Evolutionary conservation across 2,888 invertebrate genomes (phyloP).

Genomic region (Leucoptera coffeella): DNA sequence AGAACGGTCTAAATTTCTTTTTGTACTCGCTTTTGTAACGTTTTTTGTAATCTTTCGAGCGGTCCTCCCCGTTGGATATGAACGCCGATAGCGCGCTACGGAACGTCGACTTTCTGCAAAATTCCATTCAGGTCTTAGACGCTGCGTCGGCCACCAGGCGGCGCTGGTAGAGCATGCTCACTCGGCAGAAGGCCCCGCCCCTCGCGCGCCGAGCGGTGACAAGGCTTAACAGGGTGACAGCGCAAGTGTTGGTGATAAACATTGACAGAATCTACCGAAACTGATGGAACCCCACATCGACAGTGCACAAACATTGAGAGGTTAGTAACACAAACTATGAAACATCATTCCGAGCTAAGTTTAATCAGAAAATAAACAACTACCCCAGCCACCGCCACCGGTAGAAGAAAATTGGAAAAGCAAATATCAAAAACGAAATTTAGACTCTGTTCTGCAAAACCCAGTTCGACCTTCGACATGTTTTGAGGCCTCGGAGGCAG

Average conservation of each 20-base stretch:
- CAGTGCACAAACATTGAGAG: constrained; percentile 33
- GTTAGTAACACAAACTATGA: constrained; percentile 11
- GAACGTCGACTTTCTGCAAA: constrained; percentile 55
- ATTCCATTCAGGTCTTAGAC: constrained; percentile 49
- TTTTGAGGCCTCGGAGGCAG: too few species aligned
- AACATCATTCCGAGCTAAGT: constrained; percentile 45
- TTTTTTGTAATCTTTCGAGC: constrained; percentile 59
- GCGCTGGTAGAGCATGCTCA: constrained; percentile 1
- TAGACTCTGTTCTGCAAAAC: constrained; percentile 37
- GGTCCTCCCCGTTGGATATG: constrained; percentile 55
- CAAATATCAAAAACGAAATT: constrained; percentile 55
- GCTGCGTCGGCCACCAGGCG: too few species aligned
- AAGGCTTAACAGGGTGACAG: constrained; percentile 22
- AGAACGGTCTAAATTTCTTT: constrained; percentile 77
- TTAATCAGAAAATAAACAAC: constrained; percentile 34
- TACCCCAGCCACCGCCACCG: constrained; percentile 49
- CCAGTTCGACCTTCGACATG: too few species aligned
- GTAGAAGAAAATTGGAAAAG: constrained; percentile 17
- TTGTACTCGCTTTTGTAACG: constrained; percentile 73
- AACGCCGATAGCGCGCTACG: constrained; percentile 54
- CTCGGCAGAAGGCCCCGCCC: too few species aligned
- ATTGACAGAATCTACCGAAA: constrained; percentile 47
- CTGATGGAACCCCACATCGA: constrained; percentile 38
- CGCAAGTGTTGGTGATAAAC: constrained; percentile 39
- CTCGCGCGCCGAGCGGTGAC: too few species aligned